These are phyloP conservation scores for Enteromius thamalakanensis DNA, from an alignment of 2,797 vertebrate species.

Conservation along the genomic window DNA sequence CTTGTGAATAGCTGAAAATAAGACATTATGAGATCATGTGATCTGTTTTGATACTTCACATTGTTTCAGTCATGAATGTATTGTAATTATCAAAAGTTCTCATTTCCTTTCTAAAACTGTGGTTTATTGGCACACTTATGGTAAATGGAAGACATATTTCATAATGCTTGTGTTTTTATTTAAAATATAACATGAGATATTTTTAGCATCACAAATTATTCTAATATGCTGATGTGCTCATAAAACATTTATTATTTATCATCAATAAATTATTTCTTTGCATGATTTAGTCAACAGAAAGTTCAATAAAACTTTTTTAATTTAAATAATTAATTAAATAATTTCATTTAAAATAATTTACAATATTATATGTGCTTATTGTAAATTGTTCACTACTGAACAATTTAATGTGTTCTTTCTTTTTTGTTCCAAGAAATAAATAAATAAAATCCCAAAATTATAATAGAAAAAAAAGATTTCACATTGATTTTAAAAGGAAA, in stretches of 20 bases:
- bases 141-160: neutral
- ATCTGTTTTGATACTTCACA: neutral
- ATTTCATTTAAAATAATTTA: neutral
- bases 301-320: neutral
- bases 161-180: neutral
- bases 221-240: neutral
- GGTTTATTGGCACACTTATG: neutral
- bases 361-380: neutral
- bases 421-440: neutral
- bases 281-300: neutral
- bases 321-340: neutral
- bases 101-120: neutral
- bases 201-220: neutral
- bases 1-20: slow-evolving; percentile 38
- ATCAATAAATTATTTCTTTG: neutral
- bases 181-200: neutral
- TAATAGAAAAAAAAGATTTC: too few relatives aligned
- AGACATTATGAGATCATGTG: slow-evolving; percentile 28
- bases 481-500: neutral
- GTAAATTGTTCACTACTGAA: neutral
- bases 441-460: neutral
- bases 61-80: neutral
- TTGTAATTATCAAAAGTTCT: neutral
- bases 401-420: neutral
- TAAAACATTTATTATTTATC: neutral